A percentile compares a stretch with the other conserved stretches of the same genome.
Evolutionary conservation across 2,888 invertebrate genomes (phyloP).

Genomic region (Muschampia plurimacula): DNA sequence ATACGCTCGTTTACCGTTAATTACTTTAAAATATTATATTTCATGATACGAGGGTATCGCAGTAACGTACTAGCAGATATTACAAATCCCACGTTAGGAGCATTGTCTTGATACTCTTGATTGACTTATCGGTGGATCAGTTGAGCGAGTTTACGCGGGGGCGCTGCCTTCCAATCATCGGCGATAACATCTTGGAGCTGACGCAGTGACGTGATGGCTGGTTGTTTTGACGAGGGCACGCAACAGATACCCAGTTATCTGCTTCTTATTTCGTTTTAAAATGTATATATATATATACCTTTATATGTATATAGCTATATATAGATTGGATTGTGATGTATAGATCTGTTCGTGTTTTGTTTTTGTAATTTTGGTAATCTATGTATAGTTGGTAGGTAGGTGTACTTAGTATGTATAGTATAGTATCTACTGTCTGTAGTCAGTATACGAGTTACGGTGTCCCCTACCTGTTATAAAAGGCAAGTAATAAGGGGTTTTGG

Average conservation of each 20-base stretch:
- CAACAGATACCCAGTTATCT: constrained; percentile 31
- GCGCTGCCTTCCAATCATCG: constrained; percentile 64
- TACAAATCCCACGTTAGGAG: constrained; percentile 34
- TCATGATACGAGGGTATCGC: constrained; percentile 24
- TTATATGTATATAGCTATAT: background rate
- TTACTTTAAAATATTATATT: background rate
- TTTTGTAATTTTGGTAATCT: background rate
- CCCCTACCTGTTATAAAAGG: no score
- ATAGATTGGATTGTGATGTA: background rate
- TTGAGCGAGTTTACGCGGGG: constrained; percentile 60
- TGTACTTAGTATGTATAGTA: no score
- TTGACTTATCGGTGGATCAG: constrained; percentile 71
- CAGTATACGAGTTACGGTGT: no score
- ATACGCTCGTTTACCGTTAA: background rate
- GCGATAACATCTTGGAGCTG: constrained; percentile 64
- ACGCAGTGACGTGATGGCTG: constrained; percentile 62
- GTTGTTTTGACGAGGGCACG: constrained; percentile 69
- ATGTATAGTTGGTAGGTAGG: no score
- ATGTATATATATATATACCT: background rate
- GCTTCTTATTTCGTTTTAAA: constrained; percentile 25
- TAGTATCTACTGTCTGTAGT: no score
- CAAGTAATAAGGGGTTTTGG: no score
- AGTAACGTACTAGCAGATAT: constrained; percentile 32
- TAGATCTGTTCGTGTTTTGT: background rate
- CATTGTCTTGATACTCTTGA: constrained; percentile 43